Base-by-base conservation (phyloP, 2,113 vertebrate species). In the Trogon surrucura region DNA sequence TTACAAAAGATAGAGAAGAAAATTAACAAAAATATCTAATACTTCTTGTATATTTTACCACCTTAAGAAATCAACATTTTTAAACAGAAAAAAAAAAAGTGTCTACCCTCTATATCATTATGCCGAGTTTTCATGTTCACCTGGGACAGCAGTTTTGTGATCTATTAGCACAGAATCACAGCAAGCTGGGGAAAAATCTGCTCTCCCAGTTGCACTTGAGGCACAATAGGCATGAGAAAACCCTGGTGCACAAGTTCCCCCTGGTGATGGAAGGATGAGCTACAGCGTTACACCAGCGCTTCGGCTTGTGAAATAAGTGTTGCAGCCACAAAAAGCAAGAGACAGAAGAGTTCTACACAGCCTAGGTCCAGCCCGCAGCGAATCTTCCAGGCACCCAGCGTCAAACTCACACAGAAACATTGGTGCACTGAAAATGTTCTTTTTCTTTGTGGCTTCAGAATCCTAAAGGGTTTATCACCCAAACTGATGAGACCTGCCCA, bases 261-360 rank as follows among this genome's bases (percentile, higher is more conserved):
- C 97, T 96, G 19, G 97, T 93, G 98, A 87, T 26, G 22, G 4
- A 93, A 48, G 8, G 27, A 32, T 66, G 56, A 96, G 97, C n/a
- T 90, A 62, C 95, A 73, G 50, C 19, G 21, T 13, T 51, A 48
- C 29, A n/a, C 11, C 11, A 34, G 44, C 36, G 32, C 30, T 44
- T 25, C 2, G 50, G 13, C 9, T 53, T 13, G 2, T 23, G 75
- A 66, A 56, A 61, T 20, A 32, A 36, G 3, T 8, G 5, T 1
- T 22, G 20, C 5, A 6, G 44, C 10, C 45, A 80, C 62, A 48
- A 78, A 78, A 41, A 41, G 41, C 41, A 72, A 58, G 18, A 62
- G 5, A 66, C 3, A 8, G 20, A 74, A 80, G 2, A 21, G 53
- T 13, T 47, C 41, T 53, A n/a, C 26, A 36, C 21, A 74, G 41